These are phyloP conservation scores for Pitta sordida DNA, from an alignment of 2,113 vertebrate species.

Conservation along the genomic window DNA sequence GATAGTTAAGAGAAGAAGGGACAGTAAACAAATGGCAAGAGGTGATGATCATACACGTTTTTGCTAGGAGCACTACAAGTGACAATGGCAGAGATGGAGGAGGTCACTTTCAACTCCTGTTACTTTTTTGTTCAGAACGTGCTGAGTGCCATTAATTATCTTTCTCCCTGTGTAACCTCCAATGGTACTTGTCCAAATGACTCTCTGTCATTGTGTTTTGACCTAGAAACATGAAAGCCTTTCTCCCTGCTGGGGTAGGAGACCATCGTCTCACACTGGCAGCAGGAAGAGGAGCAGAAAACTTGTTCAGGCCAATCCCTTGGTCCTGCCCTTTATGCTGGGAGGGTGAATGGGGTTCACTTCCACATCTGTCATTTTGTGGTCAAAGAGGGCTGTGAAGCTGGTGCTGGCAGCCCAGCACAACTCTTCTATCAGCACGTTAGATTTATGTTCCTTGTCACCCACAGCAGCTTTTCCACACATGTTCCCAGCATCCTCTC, in stretches of 20 bases:
- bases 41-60: neutral
- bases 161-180: accelerated
- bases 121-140: neutral
- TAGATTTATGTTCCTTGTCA: neutral
- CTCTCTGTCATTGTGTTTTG: neutral
- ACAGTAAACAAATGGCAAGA: neutral
- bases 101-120: neutral
- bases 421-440: neutral
- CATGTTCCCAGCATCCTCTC: neutral
- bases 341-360: neutral
- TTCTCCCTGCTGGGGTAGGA: neutral
- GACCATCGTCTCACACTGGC: accelerated
- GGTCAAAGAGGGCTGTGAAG: neutral
- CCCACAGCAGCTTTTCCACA: neutral
- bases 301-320: neutral
- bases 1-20: neutral
- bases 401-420: neutral
- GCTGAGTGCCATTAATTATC: neutral
- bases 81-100: neutral
- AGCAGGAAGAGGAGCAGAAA: neutral
- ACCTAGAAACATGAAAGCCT: neutral
- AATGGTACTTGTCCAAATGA: neutral
- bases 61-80: accelerated
- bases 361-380: neutral
- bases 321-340: neutral